Base-by-base conservation (phyloP, 1,140 invertebrate species). In the Drosophila ohnishii region DNA sequence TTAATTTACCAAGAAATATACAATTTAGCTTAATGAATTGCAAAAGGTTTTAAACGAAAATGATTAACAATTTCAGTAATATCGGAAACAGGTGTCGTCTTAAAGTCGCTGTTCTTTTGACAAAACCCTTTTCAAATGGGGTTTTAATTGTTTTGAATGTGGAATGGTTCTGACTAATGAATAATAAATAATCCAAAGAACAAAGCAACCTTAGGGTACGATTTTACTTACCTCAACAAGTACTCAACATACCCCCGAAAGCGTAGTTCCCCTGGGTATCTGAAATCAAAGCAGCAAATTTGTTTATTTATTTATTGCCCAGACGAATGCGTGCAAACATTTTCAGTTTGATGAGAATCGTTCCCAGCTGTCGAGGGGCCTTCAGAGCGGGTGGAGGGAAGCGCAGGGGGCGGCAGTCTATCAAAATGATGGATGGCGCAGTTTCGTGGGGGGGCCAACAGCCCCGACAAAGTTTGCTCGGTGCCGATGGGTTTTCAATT, bases 251-350 rank as follows among this genome's bases (percentile, higher is more conserved):
- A 40, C 59, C 45, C 22, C 35, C 16, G 1, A 50, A 47, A 10
- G 5, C 37, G 19, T 14, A 30, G 25, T 51, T 40, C 45, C 63
- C 61, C 14, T 28, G 35, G 19, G 47, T 39, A 47, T 42, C 11
- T 30, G 6, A 45, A 75, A 66, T 71, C 64, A 61, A 50, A 60
- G 53, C 40, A 39, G 19, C 13, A 76, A 78, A 60, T 67, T 39
- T 70, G 61, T 81, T 70, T 74, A 80, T 60, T 78, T 75, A 70
- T 86, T 75, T 75, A 75, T 86, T 86, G 70, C 57, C 47, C 73
- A 78, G 72, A 80, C 81, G 67, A 37, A 67, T 70, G 72, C 65
- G 35, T 84, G 53, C 47, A 61, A 66, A 62, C 69, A 56, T 32
- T 61, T 63, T 37, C 55, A 57, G 61, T 65, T 56, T 85, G 67